Base-by-base conservation (phyloP, 2,888 invertebrate species). In the Melinaea menophilus region DNA sequence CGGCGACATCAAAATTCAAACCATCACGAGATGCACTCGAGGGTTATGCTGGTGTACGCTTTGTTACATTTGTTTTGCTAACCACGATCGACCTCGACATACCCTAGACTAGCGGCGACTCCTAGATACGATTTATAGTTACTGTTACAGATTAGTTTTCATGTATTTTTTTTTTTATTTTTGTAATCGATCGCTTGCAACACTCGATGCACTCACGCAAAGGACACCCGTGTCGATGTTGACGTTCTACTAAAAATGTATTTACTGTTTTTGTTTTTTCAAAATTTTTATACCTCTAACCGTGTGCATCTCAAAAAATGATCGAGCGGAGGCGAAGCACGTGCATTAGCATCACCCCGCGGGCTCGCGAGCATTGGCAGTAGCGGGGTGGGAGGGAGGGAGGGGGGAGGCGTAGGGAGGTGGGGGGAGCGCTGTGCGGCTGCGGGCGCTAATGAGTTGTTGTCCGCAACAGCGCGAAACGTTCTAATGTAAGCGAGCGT, bases 381-480 rank as follows among this genome's bases (percentile, higher is more conserved):
- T 41, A n/a, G 57, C 11, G 46, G 46, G 47, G 56, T 48, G 54
- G 57, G 58, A 41, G 22, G 1, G 55, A 48, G 54, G 59, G 55
- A 58, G 45, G 62, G 56, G 56, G 37, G 61, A 33, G 47, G 62
- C 47, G 64, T 11, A 35, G 57, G 59, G 54, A 64, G 64, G 68
- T 59, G 65, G 59, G 73, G 69, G 74, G 70, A 67, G 51, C 56
- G 51, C 58, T 64, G 65, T 46, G 62, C 66, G 60, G 66, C 68
- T 70, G 63, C 65, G 73, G 73, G 75, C 72, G 73, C 75, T 75
- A 71, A 72, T 78, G 72, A 75, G 71, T 69, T 73, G 71, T 71
- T 75, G 67, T 78, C 76, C 80, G 84, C 83, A 79, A 81, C 85
- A 82, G 85, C 85, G 87, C 86, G 87, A 84, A 84, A 82, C 87